These are phyloP conservation scores for Dromaius novaehollandiae DNA, from an alignment of 2,113 vertebrate genomes.

Conservation along the genomic window DNA sequence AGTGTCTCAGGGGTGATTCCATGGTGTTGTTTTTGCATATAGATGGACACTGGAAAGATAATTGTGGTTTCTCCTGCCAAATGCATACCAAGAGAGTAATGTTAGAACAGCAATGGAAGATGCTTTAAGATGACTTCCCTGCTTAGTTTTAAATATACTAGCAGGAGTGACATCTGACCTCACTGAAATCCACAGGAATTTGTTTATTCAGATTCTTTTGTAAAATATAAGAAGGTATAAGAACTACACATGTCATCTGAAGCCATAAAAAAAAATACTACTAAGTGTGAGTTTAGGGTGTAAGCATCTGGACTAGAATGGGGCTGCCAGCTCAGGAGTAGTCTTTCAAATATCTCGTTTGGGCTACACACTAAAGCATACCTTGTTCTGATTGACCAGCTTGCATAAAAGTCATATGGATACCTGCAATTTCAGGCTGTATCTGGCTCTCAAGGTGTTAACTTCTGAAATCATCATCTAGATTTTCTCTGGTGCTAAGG, in stretches of 20 bases:
- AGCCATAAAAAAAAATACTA: neutral
- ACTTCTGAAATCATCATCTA: neutral
- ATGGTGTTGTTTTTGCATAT: neutral
- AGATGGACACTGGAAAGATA: neutral
- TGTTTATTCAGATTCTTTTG: neutral
- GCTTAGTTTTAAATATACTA: neutral
- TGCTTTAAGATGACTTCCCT: neutral
- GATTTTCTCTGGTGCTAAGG: neutral
- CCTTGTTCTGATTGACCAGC: neutral
- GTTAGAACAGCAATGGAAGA: neutral
- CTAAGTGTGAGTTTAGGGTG: neutral
- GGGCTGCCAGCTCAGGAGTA: neutral
- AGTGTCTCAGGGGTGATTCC: neutral
- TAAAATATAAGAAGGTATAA: neutral
- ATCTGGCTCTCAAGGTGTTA: neutral
- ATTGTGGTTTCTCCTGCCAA: neutral
- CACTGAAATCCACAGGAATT: neutral
- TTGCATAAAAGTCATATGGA: neutral
- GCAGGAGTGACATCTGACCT: accelerated
- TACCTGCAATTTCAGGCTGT: neutral
- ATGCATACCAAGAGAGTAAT: neutral
- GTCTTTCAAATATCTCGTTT: neutral
- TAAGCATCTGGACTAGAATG: neutral
- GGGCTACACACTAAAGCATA: neutral
- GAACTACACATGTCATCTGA: accelerated